Percentiles rank a stretch among this genome's conserved stretches.
Evolutionary conservation across 2,797 vertebrate genomes (phyloP).

Genomic region (Falco naumanni): DNA sequence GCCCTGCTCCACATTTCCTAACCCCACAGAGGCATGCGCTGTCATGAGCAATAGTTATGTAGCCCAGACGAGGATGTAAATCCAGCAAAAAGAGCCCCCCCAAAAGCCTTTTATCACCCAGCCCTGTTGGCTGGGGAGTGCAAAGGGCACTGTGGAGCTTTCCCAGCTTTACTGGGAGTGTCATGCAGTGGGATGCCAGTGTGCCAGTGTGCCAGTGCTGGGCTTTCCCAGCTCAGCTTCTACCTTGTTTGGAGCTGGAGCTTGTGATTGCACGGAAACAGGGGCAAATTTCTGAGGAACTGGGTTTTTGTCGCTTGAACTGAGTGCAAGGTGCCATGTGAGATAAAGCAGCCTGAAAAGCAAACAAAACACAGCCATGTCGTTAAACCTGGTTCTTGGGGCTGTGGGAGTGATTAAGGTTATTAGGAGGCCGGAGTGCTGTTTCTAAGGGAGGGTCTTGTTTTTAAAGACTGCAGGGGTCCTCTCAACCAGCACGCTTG

Average conservation of each 20-base stretch:
- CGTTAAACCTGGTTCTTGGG: conserved; percentile 18
- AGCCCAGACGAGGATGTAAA: not conserved
- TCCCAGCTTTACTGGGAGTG: not conserved
- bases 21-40: accelerated
- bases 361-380: not conserved
- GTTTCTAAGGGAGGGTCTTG: conserved; percentile 40
- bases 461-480: conserved; percentile 12
- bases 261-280: not conserved
- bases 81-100: not conserved
- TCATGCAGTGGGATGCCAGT: not conserved
- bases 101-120: not conserved
- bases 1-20: not conserved
- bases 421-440: conserved; percentile 3
- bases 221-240: not conserved
- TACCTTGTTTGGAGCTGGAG: not conserved
- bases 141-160: not conserved
- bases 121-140: not conserved
- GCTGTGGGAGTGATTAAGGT: conserved; percentile 9
- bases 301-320: not conserved
- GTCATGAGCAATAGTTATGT: not conserved
- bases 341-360: conserved; percentile 37
- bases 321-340: not conserved
- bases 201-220: not conserved
- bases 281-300: not conserved
- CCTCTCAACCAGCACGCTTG: not conserved